Evolutionary conservation across 2,797 vertebrate genomes (phyloP).

Genomic region (Premnoplex brunnescens): DNA sequence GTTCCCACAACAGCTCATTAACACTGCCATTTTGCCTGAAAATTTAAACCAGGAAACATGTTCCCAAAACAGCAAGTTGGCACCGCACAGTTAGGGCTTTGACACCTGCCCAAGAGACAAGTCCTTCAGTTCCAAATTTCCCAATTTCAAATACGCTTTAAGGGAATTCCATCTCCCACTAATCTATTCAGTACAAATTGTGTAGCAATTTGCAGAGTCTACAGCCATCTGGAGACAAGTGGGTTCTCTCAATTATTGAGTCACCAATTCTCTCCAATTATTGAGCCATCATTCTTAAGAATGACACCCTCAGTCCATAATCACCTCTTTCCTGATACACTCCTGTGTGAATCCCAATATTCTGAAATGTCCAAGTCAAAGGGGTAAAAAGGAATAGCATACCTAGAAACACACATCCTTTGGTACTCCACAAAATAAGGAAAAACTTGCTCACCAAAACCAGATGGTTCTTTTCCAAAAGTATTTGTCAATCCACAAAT

Average conservation of each 20-base stretch:
- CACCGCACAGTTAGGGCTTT: background rate
- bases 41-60: background rate
- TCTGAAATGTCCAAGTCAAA: background rate
- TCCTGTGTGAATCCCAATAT: background rate
- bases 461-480: background rate
- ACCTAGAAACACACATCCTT: background rate
- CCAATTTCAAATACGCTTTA: background rate
- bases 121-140: background rate
- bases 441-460: background rate
- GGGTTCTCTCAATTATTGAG: background rate
- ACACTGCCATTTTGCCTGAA: background rate
- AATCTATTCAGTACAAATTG: background rate
- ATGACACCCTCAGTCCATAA: background rate
- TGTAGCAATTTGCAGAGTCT: background rate
- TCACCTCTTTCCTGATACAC: background rate
- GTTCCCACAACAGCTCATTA: background rate
- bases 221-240: background rate
- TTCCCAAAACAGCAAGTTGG: background rate
- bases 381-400: background rate
- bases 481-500: background rate
- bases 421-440: background rate
- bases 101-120: background rate
- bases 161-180: background rate
- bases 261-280: background rate
- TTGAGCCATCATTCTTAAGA: background rate